Evolutionary conservation across 2,113 vertebrate species (phyloP).

Genomic region (Siniperca knerii): DNA sequence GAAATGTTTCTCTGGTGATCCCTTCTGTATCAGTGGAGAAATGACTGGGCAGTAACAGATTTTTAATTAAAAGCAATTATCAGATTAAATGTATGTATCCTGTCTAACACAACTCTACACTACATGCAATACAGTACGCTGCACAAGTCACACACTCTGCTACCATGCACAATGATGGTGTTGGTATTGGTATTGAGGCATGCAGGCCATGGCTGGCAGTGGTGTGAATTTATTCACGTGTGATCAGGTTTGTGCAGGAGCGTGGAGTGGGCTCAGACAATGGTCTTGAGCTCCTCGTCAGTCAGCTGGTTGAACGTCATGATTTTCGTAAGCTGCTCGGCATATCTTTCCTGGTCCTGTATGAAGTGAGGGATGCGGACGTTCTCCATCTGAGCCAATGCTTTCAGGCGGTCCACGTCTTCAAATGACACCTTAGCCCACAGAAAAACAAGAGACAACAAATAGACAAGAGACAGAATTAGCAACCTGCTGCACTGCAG

Average conservation of each 20-base stretch:
- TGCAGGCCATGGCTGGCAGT: slow-evolving; percentile 12
- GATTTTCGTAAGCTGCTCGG: slow-evolving; percentile 91
- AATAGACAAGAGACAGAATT: neutral
- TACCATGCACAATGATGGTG: neutral
- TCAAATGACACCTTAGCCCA: slow-evolving; percentile 90
- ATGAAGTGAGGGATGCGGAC: slow-evolving; percentile 93
- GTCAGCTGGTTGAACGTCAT: slow-evolving; percentile 93
- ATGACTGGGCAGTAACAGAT: neutral
- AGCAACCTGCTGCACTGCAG: neutral
- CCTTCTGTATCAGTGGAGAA: neutral
- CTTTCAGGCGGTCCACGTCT: slow-evolving; percentile 91
- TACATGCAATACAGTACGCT: slow-evolving; percentile 23
- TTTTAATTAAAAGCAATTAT: neutral
- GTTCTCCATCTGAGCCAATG: slow-evolving; percentile 87
- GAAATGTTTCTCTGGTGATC: neutral
- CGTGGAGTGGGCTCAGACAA: slow-evolving; percentile 71
- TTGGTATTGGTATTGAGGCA: neutral
- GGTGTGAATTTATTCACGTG: neutral
- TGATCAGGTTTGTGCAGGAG: neutral
- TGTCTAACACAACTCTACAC: slow-evolving; percentile 2
- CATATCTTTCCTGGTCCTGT: slow-evolving; percentile 88
- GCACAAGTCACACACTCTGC: slow-evolving; percentile 17
- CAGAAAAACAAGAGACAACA: neutral
- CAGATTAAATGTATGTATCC: neutral
- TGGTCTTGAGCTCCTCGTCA: slow-evolving; percentile 87